Evolutionary conservation across 2,797 vertebrate species (phyloP).

Genomic region (Muscicapa striata): DNA sequence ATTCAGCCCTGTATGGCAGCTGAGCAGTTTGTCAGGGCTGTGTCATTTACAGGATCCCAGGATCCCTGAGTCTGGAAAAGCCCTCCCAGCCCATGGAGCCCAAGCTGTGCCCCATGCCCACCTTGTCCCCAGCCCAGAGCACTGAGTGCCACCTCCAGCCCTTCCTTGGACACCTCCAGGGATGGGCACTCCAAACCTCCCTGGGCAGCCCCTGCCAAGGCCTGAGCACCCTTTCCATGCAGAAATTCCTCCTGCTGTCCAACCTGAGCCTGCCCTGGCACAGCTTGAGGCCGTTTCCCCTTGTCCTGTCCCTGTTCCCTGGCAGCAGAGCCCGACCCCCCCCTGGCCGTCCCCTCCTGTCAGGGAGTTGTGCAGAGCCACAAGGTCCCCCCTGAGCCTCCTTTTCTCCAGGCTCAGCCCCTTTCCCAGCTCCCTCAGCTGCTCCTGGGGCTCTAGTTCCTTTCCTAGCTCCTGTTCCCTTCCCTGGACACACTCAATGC

Average conservation of each 20-base stretch:
- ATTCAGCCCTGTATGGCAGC: neutral
- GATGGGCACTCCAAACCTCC: no score
- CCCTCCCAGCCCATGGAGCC: neutral
- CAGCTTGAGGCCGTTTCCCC: no score
- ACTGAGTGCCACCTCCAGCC: neutral
- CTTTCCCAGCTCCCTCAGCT: neutral
- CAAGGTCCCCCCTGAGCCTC: no score
- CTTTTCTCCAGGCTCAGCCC: neutral
- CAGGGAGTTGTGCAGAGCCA: no score
- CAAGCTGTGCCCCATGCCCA: neutral
- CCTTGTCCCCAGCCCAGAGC: neutral
- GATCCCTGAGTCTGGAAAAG: rapidly evolving
- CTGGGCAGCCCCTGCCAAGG: no score
- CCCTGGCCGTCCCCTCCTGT: no score
- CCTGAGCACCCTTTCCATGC: no score
- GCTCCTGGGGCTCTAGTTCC: neutral
- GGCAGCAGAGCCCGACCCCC: no score
- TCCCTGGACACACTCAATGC: rapidly evolving
- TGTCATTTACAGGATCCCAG: neutral
- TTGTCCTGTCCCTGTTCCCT: no score
- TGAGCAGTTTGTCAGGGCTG: neutral
- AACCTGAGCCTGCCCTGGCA: no score
- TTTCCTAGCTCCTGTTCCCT: neutral
- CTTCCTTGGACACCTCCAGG: neutral
- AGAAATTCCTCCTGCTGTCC: no score